Evolutionary conservation across 2,113 vertebrate species (phyloP), one percentile per base, ranked within the genome.

Genomic region (Mugil cephalus): DNA sequence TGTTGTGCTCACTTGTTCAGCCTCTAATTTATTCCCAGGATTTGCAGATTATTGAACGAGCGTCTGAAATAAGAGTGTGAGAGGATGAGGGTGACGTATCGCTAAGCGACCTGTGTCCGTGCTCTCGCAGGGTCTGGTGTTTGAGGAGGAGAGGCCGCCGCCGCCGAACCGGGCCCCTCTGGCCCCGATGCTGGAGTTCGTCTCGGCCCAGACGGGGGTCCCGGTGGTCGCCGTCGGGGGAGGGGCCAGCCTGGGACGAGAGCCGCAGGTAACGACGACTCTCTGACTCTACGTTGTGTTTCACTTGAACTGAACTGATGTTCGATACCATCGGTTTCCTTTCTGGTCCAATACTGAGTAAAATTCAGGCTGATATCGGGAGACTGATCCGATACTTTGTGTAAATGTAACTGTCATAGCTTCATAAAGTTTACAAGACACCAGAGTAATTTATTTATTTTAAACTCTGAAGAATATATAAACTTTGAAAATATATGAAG

Each of bases 171-270:
- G 89, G 0, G 94, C 93, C 42, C 96, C 96, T 0, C 93, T 98
- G 63, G 97, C 96, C n/a, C 97, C 96, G 21, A 96, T 98, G 92
- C 94, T 98, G 14, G 97, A 98, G 93, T 98, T 98, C 35, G 93
- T 98, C 56, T 98, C 97, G 0, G 97, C 97, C 0, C 97, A 98
- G 92, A 97, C 97, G 4, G 95, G 96, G 0, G 95, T 98, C 77
- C 97, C 97, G 13, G 95, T 98, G 87, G 92, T 97, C 9, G 96
- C 96, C 6, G 95, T 98, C 12, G 96, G 96, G 77, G 97, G 97
- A 53, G 97, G 96, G 36, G 94, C 97, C 19, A 97, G 96, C 69
- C 92, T 97, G 68, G 97, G 97, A 46, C 93, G 97, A 77, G 96
- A 97, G 77, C 95, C 95, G 76, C 97, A 98, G 96, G 97, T 97